These are phyloP conservation scores for Harpagoxenus sublaevis DNA, from an alignment of 2,888 invertebrate species.

Conservation along the genomic window DNA sequence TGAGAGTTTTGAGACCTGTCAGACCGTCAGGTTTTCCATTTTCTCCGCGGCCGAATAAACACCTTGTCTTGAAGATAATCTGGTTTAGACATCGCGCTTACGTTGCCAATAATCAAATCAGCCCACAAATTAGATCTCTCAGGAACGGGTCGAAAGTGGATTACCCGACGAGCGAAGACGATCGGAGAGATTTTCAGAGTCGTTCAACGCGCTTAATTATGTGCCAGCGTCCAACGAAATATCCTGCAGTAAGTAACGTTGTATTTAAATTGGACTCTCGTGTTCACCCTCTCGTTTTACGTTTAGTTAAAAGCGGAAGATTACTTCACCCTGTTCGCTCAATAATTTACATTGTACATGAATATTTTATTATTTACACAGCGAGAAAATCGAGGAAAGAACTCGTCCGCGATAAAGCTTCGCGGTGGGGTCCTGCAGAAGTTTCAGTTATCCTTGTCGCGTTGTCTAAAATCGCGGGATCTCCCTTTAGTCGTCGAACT, in stretches of 20 bases:
- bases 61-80: slow-evolving; percentile 52
- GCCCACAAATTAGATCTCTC: slow-evolving; percentile 61
- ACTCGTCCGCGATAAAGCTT: not conserved
- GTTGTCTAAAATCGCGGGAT: not conserved
- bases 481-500: not conserved
- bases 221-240: not conserved
- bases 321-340: not conserved
- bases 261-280: slow-evolving; percentile 22
- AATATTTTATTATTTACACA: not conserved
- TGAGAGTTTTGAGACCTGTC: not conserved
- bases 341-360: slow-evolving; percentile 1
- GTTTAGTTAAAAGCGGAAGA: not conserved
- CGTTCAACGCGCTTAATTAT: slow-evolving; percentile 29
- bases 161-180: slow-evolving; percentile 5
- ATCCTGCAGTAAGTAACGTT: not conserved
- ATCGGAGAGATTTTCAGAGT: slow-evolving; percentile 8
- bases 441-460: not conserved
- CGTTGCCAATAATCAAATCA: slow-evolving; percentile 63
- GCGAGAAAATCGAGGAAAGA: not conserved
- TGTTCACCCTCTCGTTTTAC: not conserved
- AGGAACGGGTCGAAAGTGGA: slow-evolving; percentile 49
- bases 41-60: slow-evolving; percentile 36
- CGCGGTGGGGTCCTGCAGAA: not conserved
- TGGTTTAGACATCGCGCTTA: slow-evolving; percentile 51
- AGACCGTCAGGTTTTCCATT: slow-evolving; percentile 40